phyloP scores from a whole-genome alignment of 2,797 vertebrate species.

The Pempheris klunzingeri region DNA sequence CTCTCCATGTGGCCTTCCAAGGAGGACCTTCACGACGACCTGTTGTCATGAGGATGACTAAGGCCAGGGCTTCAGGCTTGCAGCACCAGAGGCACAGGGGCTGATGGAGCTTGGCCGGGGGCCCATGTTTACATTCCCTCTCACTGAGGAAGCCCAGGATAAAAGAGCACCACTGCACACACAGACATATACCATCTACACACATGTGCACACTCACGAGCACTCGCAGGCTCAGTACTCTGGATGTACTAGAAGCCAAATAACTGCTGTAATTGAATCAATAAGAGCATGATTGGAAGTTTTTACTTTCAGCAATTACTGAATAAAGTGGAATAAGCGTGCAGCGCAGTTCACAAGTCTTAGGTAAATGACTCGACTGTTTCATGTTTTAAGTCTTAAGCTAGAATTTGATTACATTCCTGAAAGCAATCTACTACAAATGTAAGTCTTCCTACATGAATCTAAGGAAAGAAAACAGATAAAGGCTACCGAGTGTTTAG shows the following conservation, averaged over 20 bases:
- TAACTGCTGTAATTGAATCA: constrained; percentile 32
- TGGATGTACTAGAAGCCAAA: constrained; percentile 33
- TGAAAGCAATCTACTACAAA: constrained; percentile 60
- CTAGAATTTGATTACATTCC: constrained; percentile 61
- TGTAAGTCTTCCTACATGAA: constrained; percentile 63
- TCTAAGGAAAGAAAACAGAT: constrained; percentile 54
- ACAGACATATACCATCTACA: constrained; percentile 45
- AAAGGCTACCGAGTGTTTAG: constrained; percentile 34
- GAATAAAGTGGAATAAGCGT: constrained; percentile 15
- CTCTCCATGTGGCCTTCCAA: constrained; percentile 2
- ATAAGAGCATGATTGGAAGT: constrained; percentile 24
- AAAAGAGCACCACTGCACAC: constrained; percentile 88
- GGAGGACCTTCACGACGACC: constrained; percentile 49
- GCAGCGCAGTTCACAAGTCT: neutral
- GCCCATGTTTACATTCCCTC: constrained; percentile 96
- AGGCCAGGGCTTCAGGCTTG: constrained; percentile 47
- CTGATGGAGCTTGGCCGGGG: constrained; percentile 83
- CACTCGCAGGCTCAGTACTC: too few species aligned
- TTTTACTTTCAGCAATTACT: constrained; percentile 27
- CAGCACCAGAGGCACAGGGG: constrained; percentile 49
- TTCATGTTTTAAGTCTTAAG: constrained; percentile 28
- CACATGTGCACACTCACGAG: constrained; percentile 55
- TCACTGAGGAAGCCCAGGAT: constrained; percentile 93
- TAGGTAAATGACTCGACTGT: constrained; percentile 30
- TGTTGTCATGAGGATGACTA: constrained; percentile 54